Conservation (phyloP, 2,797 vertebrate species). For the Loris lydekkerianus region DNA sequence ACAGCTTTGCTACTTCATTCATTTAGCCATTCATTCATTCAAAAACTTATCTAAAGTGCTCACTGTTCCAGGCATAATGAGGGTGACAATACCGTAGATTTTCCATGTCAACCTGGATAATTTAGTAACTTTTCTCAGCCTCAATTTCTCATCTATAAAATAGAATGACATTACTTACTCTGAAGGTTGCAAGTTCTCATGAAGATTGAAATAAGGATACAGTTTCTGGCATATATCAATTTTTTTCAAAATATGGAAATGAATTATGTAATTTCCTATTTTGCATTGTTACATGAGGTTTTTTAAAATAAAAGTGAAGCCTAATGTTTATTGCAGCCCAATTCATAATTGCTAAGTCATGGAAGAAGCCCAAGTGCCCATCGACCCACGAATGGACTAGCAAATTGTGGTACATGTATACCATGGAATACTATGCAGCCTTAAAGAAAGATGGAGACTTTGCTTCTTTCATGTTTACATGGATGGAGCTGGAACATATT, state of each 20-base stretch:
- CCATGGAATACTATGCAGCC: no score
- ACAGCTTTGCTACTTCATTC: background rate
- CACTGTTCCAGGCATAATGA: background rate
- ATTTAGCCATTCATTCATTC: background rate
- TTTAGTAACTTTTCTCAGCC: background rate
- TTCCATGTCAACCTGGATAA: background rate
- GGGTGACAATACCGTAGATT: background rate
- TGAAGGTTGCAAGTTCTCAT: background rate
- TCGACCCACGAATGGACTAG: no score
- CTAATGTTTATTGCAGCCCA: no score
- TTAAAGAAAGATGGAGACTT: no score
- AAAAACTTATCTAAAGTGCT: background rate
- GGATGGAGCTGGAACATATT: no score
- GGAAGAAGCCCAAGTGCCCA: no score
- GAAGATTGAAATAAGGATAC: background rate
- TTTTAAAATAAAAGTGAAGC: background rate
- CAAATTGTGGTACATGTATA: no score
- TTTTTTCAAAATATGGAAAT: background rate
- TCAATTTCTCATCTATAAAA: background rate
- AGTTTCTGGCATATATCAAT: background rate
- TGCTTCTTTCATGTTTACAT: no score
- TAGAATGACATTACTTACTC: background rate
- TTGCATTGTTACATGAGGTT: background rate
- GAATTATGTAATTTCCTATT: background rate
- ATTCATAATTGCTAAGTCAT: no score